Percentiles rank a stretch among this genome's conserved stretches.
These are phyloP conservation scores for Tinamus major DNA, from an alignment of 2,797 vertebrate genomes.

Conservation along the genomic window DNA sequence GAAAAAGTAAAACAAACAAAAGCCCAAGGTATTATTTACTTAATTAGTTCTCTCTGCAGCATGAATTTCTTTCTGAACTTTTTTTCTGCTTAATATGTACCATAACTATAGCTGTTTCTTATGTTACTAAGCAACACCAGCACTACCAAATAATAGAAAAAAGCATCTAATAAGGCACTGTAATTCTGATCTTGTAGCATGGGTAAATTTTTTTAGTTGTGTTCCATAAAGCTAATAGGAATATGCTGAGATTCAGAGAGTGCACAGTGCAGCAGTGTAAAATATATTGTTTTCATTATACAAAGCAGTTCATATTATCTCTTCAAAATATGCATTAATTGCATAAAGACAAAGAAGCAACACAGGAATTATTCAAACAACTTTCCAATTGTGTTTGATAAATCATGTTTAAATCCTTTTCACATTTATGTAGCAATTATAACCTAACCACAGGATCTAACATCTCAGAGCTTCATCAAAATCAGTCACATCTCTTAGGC, in stretches of 20 bases:
- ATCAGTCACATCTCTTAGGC: constrained; percentile 31
- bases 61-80: constrained; percentile 23
- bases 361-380: constrained; percentile 37
- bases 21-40: constrained; percentile 16
- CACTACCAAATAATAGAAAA: constrained; percentile 15
- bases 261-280: constrained; percentile 7
- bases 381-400: constrained; percentile 42
- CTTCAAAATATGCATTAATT: constrained; percentile 53
- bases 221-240: background rate
- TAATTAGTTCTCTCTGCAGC: constrained; percentile 18
- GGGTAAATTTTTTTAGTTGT: constrained; percentile 49
- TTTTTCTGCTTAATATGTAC: constrained; percentile 9
- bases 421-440: constrained; percentile 55
- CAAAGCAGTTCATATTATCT: constrained; percentile 5
- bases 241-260: constrained; percentile 1
- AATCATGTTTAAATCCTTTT: constrained; percentile 46
- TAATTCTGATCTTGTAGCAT: constrained; percentile 12
- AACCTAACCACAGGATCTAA: constrained; percentile 42
- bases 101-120: background rate
- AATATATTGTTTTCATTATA: constrained; percentile 63
- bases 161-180: background rate
- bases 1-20: constrained; percentile 14
- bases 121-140: constrained; percentile 37
- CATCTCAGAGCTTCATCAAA: constrained; percentile 34
- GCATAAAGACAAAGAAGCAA: constrained; percentile 23